phyloP scores from a whole-genome alignment of 2,113 vertebrate genomes.

The Vanacampus margaritifer region DNA sequence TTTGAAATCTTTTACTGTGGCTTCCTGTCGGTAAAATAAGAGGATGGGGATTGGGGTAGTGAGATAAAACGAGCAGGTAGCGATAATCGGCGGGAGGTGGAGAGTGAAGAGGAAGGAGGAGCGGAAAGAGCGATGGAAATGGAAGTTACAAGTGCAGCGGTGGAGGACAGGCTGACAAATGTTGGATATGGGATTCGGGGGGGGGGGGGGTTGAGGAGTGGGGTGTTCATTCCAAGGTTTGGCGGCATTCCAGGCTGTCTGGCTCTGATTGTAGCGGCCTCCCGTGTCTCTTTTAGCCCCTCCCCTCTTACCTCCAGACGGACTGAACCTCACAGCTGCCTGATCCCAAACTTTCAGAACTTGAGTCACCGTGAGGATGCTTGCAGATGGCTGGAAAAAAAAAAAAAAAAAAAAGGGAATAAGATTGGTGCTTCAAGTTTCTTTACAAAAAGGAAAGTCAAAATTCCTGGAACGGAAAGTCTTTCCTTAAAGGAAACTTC shows the following conservation, averaged over 20 bases:
- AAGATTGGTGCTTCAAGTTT: slow-evolving; percentile 13
- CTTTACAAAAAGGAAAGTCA: slow-evolving; percentile 1
- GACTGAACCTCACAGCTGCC: slow-evolving; percentile 42
- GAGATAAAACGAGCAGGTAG: slow-evolving; percentile 41
- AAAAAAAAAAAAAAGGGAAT: neutral
- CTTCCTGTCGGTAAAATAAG: slow-evolving; percentile 12
- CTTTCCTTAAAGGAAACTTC: slow-evolving; percentile 31
- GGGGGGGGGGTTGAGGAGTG: slow-evolving; percentile 22
- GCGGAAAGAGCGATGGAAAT: slow-evolving; percentile 38
- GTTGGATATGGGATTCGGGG: slow-evolving; percentile 22
- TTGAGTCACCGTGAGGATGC: slow-evolving; percentile 16
- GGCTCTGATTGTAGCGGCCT: slow-evolving; percentile 64
- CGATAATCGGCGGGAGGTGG: slow-evolving; percentile 39
- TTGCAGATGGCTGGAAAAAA: slow-evolving; percentile 16
- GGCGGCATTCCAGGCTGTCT: slow-evolving; percentile 71
- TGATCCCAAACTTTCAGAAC: slow-evolving; percentile 30
- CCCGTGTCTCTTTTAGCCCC: slow-evolving; percentile 42
- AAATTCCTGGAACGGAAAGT: neutral
- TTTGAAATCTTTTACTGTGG: slow-evolving; percentile 10
- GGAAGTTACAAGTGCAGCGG: slow-evolving; percentile 38
- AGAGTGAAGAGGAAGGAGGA: slow-evolving; percentile 29
- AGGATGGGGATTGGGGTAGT: neutral
- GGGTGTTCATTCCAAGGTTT: slow-evolving; percentile 57
- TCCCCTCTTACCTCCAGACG: slow-evolving; percentile 51
- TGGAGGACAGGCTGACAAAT: slow-evolving; percentile 20